Evolutionary conservation across 2,888 invertebrate species (phyloP).

Genomic region (Parnassius orleans): DNA sequence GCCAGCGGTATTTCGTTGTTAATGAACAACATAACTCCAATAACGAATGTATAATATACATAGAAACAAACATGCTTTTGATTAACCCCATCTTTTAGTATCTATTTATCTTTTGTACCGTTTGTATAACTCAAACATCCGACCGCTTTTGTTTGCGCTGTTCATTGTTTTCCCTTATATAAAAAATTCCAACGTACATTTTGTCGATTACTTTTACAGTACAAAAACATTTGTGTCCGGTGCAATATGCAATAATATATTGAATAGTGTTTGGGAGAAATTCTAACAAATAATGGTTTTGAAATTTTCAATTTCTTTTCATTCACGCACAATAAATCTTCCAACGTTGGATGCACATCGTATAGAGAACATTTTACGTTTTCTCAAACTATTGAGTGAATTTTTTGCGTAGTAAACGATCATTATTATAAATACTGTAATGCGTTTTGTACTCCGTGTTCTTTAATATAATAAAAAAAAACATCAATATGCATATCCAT

Average conservation of each 20-base stretch:
- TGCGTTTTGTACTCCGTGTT: too few relatives aligned
- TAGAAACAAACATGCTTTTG: not conserved
- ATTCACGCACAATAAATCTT: constrained; percentile 25
- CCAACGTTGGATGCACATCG: constrained; percentile 14
- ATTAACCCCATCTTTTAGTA: not conserved
- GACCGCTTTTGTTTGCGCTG: constrained; percentile 6
- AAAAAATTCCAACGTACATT: not conserved
- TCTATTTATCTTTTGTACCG: not conserved
- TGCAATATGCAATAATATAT: not conserved
- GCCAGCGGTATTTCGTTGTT: not conserved
- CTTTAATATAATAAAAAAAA: too few relatives aligned
- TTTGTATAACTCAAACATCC: not conserved
- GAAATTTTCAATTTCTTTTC: constrained; percentile 19
- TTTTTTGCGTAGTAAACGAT: not conserved
- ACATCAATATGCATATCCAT: too few relatives aligned
- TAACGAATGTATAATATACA: not conserved
- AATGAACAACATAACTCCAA: not conserved
- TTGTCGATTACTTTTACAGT: not conserved
- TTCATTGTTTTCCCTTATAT: not conserved
- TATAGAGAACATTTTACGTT: constrained; percentile 7
- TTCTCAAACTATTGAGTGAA: constrained; percentile 7
- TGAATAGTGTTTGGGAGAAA: constrained; percentile 16
- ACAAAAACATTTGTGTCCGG: not conserved
- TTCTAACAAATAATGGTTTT: constrained; percentile 15
- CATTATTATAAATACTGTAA: too few relatives aligned